Conservation (phyloP, 1,140 invertebrate genomes). For the Aradophagus sp. region DNA sequence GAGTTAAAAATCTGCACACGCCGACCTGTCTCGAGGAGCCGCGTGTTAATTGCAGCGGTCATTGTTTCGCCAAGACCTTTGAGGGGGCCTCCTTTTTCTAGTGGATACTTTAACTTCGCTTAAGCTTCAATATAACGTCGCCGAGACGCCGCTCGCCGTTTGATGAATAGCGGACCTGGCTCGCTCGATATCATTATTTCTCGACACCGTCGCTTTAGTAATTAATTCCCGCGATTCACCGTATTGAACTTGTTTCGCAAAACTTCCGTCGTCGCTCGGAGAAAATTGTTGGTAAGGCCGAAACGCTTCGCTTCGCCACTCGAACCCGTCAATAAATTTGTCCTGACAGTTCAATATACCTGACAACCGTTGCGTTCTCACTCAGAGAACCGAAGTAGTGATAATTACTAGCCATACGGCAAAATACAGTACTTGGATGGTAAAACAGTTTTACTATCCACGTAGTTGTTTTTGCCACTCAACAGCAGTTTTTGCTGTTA, state of each 20-base stretch:
- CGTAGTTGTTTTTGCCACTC: no score
- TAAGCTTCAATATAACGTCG: conserved; percentile 55
- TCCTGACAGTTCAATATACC: no score
- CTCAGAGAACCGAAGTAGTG: no score
- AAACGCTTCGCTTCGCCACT: no score
- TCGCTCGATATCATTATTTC: conserved; percentile 56
- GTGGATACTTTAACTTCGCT: conserved; percentile 58
- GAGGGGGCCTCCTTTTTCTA: conserved; percentile 57
- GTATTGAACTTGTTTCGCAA: conserved; percentile 40
- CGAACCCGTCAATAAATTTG: no score
- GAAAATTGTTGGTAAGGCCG: conserved; percentile 30
- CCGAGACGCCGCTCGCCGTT: conserved; percentile 48
- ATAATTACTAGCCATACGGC: no score
- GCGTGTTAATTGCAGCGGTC: conserved; percentile 60
- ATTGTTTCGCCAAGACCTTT: conserved; percentile 56
- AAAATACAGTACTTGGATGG: no score
- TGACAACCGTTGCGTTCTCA: no score
- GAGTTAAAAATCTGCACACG: conserved; percentile 60
- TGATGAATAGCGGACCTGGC: conserved; percentile 44
- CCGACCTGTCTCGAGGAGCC: conserved; percentile 61
- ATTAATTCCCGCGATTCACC: conserved; percentile 48
- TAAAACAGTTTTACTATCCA: no score
- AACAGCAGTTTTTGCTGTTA: no score
- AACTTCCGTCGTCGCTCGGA: conserved; percentile 20
- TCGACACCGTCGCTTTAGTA: conserved; percentile 40